A percentile compares a stretch with the other conserved stretches of the same genome.
Conservation (phyloP, 2,888 invertebrate genomes). For the Sylvicola fuscatus region DNA sequence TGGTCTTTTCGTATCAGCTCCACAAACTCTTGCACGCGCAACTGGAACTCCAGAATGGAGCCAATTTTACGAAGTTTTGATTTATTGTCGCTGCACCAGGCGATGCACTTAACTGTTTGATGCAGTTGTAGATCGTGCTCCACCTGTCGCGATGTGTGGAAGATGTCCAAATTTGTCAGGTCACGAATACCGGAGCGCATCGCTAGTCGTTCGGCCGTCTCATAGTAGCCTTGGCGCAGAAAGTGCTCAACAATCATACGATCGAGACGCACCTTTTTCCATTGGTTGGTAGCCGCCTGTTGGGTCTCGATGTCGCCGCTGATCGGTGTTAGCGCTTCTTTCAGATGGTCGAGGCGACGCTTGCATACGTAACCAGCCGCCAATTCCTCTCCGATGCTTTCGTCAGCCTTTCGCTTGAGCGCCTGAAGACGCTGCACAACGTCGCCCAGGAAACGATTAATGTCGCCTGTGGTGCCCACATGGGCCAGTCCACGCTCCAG, state of each 20-base stretch:
- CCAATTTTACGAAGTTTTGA: constrained; percentile 85
- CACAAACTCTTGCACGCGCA: constrained; percentile 62
- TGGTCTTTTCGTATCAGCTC: constrained; percentile 76
- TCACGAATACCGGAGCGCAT: constrained; percentile 61
- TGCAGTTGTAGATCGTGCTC: constrained; percentile 64
- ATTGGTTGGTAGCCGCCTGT: constrained; percentile 21
- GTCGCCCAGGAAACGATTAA: constrained; percentile 62
- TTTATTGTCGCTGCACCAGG: constrained; percentile 94
- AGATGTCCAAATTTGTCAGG: constrained; percentile 87
- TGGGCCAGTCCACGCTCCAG: constrained; percentile 47
- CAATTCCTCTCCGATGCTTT: constrained; percentile 79
- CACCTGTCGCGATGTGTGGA: constrained; percentile 62
- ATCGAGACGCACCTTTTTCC: constrained; percentile 50
- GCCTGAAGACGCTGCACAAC: constrained; percentile 79
- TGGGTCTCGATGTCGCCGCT: constrained; percentile 13
- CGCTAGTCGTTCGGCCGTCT: constrained; percentile 75
- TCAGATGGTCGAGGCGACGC: constrained; percentile 77
- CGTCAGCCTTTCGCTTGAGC: constrained; percentile 85
- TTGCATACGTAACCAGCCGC: constrained; percentile 84
- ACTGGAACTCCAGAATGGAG: constrained; percentile 88
- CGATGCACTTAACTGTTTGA: constrained; percentile 73
- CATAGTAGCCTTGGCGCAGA: constrained; percentile 85
- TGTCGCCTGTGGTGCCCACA: constrained; percentile 35
- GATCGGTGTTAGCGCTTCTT: constrained; percentile 12
- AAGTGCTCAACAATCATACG: constrained; percentile 95